phyloP scores from a whole-genome alignment of 2,113 vertebrate species.

The Taxidea taxus region DNA sequence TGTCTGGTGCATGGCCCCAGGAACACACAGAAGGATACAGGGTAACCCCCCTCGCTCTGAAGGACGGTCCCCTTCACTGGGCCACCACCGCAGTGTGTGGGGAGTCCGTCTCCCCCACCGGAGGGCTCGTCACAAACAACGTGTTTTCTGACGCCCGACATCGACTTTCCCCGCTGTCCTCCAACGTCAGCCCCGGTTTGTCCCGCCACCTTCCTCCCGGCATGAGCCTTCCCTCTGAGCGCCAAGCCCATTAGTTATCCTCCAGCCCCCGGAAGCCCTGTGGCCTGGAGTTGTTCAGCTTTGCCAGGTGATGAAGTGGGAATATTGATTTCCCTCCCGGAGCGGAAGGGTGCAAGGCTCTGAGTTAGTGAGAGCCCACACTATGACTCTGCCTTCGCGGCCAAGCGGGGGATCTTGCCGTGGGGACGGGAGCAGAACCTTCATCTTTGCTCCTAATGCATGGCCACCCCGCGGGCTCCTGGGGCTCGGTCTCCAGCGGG shows the following conservation, averaged over 20 bases:
- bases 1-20: not conserved
- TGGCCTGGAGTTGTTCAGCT: not conserved
- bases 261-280: not conserved
- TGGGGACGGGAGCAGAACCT: not conserved
- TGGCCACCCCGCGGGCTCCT: not conserved
- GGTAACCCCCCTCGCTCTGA: not conserved
- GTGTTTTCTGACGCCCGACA: constrained; percentile 70
- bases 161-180: constrained; percentile 64
- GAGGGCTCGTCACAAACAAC: constrained; percentile 70
- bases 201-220: constrained; percentile 13
- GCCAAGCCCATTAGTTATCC: constrained; percentile 36
- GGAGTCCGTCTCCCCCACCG: constrained; percentile 51
- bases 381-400: not conserved
- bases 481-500: not conserved
- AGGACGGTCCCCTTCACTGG: constrained; percentile 15
- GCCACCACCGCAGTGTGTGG: constrained; percentile 31
- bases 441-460: not conserved
- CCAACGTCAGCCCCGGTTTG: constrained; percentile 51
- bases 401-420: not conserved
- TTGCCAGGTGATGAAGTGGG: not conserved
- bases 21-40: not conserved
- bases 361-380: not conserved
- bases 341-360: not conserved
- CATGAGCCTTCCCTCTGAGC: constrained; percentile 18
- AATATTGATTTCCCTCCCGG: not conserved